Evolutionary conservation across 2,888 invertebrate species (phyloP), one percentile per base, ranked within the genome.

Genomic region (Allacma fusca): DNA sequence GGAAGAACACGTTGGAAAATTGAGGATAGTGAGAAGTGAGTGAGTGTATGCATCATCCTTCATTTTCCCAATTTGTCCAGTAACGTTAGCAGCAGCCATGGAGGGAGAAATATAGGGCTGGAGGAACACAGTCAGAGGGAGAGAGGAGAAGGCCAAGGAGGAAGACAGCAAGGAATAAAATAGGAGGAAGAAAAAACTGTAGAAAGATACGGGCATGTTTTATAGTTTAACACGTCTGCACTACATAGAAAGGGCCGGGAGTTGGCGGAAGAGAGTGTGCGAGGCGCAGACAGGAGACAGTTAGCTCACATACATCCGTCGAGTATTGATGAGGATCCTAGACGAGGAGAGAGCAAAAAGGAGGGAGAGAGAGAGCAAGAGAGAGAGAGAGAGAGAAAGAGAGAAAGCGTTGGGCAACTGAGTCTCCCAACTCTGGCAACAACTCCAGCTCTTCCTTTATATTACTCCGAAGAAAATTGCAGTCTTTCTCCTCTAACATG

Each of bases 301-400:
- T 28, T 75, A 50, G 50, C 50, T 65, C 57, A 71, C 13, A 71
- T 28, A 50, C 29, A 71, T 50, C 71, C 59, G 43, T 28, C 62
- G 68, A 72, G 68, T 79, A 76, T 76, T 77, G 79, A 79, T 77
- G 77, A 79, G 76, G 73, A 67, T 43, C 26, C 44, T 28, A 57
- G 50, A 50, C 50, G 16, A 50, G 71, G 28, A 57, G 57, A n/a
- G 57, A 21, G 16, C n/a, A 50, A 26, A 59, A 19, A 34, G 57
- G 59, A 50, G 62, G 69, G 57, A 71, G 44, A 70, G 70, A 70
- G 50, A 9, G 24, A 69, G 26, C 19, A 26, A 4, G 23, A 7
- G 29, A 23, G 43, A 50, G 62, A 62, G 34, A 71, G 44, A 44
- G 50, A 50, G 50, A 9, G 24, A 16, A 13, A 19, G 7, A 59